These are phyloP conservation scores for Acleris sparsana DNA, from an alignment of 2,888 invertebrate species.

Conservation along the genomic window DNA sequence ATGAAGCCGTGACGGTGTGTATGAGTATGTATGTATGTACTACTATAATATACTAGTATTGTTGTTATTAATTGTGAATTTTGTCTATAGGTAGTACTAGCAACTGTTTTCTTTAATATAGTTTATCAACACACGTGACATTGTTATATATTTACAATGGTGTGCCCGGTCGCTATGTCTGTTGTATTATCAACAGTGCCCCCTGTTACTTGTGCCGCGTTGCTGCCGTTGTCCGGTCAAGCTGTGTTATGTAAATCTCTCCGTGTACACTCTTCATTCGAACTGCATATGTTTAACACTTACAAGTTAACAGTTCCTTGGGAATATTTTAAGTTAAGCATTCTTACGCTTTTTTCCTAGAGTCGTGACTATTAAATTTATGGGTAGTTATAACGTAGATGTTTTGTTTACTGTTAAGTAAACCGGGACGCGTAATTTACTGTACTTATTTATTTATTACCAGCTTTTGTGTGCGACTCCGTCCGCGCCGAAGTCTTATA, in stretches of 20 bases:
- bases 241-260: conserved; percentile 32
- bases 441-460: no score
- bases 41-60: no score
- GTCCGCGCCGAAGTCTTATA: no score
- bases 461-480: no score
- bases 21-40: no score
- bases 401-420: neutral
- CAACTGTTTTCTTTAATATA: no score
- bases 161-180: neutral
- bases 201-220: conserved; percentile 17
- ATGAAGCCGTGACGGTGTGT: no score
- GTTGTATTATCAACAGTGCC: conserved; percentile 7
- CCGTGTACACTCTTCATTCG: conserved; percentile 21
- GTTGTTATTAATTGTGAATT: no score
- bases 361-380: conserved; percentile 12
- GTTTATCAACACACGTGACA: no score
- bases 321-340: conserved; percentile 19
- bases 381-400: conserved; percentile 2
- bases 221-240: conserved; percentile 34
- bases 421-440: neutral
- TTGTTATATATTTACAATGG: conserved; percentile 5
- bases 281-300: conserved; percentile 35
- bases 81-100: no score
- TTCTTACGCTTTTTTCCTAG: conserved; percentile 19
- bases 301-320: conserved; percentile 32